phyloP scores from a whole-genome alignment of 2,797 vertebrate species.

The Acanthurus lineatus region DNA sequence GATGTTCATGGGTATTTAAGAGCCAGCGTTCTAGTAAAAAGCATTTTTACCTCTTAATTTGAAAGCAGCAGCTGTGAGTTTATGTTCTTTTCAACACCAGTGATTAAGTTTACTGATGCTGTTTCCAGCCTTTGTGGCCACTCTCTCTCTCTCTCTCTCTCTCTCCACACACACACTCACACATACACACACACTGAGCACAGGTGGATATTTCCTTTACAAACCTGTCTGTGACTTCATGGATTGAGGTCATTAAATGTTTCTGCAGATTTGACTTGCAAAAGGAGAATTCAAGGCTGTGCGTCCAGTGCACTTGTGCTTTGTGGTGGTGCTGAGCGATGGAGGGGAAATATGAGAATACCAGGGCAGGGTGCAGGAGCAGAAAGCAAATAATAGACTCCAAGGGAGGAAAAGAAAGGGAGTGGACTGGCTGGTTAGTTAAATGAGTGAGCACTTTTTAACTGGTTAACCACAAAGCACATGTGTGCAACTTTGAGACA shows the following conservation, averaged over 20 bases:
- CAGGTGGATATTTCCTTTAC: constrained; percentile 8
- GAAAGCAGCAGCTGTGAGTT: neutral
- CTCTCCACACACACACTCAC: neutral
- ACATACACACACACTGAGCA: neutral
- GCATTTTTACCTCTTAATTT: neutral
- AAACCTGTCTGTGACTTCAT: neutral
- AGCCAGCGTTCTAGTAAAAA: no score
- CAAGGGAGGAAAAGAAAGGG: constrained; percentile 32
- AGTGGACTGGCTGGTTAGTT: constrained; percentile 24
- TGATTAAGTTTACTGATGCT: constrained; percentile 23
- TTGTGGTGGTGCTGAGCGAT: constrained; percentile 56
- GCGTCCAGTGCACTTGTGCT: constrained; percentile 39
- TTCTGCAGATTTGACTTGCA: neutral
- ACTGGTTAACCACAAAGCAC: constrained; percentile 45
- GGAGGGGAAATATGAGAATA: constrained; percentile 55
- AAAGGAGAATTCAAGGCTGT: constrained; percentile 11
- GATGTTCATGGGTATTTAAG: neutral
- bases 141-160: neutral
- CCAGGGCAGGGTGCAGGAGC: constrained; percentile 49
- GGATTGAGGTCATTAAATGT: constrained; percentile 3
- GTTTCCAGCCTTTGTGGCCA: constrained; percentile 33
- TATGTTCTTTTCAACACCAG: neutral
- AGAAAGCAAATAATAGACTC: constrained; percentile 68
- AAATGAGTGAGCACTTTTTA: constrained; percentile 39
- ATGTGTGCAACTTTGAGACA: constrained; percentile 9